Evolutionary conservation across 2,113 vertebrate genomes (phyloP), one percentile per base, ranked within the genome.

Genomic region (Engraulis encrasicolus): DNA sequence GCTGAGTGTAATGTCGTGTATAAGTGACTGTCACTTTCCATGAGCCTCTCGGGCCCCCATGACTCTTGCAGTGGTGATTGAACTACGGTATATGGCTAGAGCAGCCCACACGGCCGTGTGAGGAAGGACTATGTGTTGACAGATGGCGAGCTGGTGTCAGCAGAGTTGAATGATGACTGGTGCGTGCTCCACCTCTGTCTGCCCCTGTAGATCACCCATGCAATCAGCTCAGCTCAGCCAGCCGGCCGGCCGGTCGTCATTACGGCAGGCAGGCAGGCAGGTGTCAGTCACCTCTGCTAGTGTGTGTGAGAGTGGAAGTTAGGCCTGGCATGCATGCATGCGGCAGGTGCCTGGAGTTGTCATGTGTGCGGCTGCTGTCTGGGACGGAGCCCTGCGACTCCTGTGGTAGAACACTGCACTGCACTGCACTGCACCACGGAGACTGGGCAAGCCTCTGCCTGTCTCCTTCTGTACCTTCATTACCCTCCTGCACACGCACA

Each of bases 331-430:
- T 31, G 58, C 58, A n/a, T n/a, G n/a, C n/a, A n/a, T n/a, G n/a
- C n/a, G n/a, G n/a, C n/a, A n/a, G 23, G 9, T 9, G n/a, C 58
- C 58, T 66, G n/a, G 58, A 52, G 50, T 1, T 52, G 50, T 66
- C 58, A 31, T 15, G 58, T 66, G n/a, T n/a, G n/a, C n/a, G n/a
- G n/a, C n/a, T n/a, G n/a, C 58, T 66, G 58, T 66, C 58, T 14
- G 58, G 6, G 58, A n/a, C 14, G 23, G 58, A 83, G 79, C 85
- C n/a, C n/a, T n/a, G n/a, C 78, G 85, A 86, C 82, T 80, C 58
- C 58, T 66, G 23, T 2, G 58, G 58, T 66, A 11, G 6, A 27
- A 23, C n/a, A 20, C 58, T 31, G 9, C n/a, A 66, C 58, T n/a
- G n/a, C n/a, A n/a, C n/a, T n/a, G n/a, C n/a, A n/a, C n/a, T n/a